phyloP scores from a whole-genome alignment of 2,888 invertebrate genomes.

The Palloptera scutellata region DNA sequence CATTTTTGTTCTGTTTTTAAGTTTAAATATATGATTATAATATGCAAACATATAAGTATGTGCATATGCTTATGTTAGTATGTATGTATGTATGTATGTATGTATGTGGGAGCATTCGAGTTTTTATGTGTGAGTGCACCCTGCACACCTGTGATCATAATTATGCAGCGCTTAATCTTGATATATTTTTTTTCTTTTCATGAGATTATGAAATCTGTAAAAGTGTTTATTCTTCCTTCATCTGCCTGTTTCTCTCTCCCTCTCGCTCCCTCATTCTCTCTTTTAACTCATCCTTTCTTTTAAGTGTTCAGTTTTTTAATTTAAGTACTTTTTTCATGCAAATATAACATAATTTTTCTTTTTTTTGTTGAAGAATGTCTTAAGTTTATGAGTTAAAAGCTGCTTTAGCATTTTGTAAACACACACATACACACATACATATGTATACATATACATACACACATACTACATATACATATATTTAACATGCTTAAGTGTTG shows the following conservation, averaged over 20 bases:
- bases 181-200: constrained; percentile 21
- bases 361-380: constrained; percentile 4
- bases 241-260: no score
- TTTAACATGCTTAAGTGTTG: not conserved
- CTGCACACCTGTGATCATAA: constrained; percentile 4
- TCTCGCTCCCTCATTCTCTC: no score
- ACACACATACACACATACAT: not conserved
- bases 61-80: no score
- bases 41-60: no score
- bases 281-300: no score
- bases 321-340: constrained; percentile 25
- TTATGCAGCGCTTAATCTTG: constrained; percentile 24
- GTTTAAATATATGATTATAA: no score
- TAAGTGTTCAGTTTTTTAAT: constrained; percentile 1
- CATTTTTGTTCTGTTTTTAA: no score
- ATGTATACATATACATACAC: no score
- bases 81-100: no score
- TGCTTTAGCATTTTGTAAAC: constrained; percentile 37
- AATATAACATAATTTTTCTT: constrained; percentile 18
- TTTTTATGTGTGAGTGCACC: no score
- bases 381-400: constrained; percentile 47
- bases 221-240: not conserved
- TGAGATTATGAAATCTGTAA: constrained; percentile 16
- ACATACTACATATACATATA: not conserved
- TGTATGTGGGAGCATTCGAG: no score